phyloP scores from a whole-genome alignment of 2,888 invertebrate genomes.

The Heliconius ethilla region DNA sequence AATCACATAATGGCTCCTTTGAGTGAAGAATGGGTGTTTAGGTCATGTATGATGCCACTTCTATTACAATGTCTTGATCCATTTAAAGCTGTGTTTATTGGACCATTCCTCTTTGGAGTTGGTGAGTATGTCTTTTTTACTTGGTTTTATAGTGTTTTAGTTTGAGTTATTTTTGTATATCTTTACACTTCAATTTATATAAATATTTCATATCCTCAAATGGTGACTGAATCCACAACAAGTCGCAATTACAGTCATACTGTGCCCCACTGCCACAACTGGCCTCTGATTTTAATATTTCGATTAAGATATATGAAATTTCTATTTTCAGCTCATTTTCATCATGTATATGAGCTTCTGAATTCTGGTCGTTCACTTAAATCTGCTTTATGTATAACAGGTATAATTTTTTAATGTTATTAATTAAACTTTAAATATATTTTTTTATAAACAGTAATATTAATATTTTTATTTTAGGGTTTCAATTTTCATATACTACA shows the following conservation, averaged over 20 bases:
- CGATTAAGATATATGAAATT: neutral
- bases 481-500: conserved; percentile 95
- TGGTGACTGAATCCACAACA: neutral
- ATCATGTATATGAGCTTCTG: conserved; percentile 92
- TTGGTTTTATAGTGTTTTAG: neutral
- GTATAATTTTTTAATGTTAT: neutral
- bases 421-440: neutral
- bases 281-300: neutral
- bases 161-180: too few relatives aligned
- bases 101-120: conserved; percentile 95
- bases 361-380: conserved; percentile 86
- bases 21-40: conserved; percentile 97
- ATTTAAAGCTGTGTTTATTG: conserved; percentile 88
- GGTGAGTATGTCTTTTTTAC: conserved; percentile 74
- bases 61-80: conserved; percentile 91
- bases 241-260: neutral
- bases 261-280: neutral
- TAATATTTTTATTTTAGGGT: conserved; percentile 79
- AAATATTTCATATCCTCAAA: neutral
- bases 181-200: neutral
- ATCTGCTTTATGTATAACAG: conserved; percentile 84
- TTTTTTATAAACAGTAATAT: neutral
- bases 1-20: conserved; percentile 95
- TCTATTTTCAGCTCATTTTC: conserved; percentile 89
- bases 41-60: conserved; percentile 97